phyloP scores from a whole-genome alignment of 2,797 vertebrate genomes.

The Malurus leucopterus region DNA sequence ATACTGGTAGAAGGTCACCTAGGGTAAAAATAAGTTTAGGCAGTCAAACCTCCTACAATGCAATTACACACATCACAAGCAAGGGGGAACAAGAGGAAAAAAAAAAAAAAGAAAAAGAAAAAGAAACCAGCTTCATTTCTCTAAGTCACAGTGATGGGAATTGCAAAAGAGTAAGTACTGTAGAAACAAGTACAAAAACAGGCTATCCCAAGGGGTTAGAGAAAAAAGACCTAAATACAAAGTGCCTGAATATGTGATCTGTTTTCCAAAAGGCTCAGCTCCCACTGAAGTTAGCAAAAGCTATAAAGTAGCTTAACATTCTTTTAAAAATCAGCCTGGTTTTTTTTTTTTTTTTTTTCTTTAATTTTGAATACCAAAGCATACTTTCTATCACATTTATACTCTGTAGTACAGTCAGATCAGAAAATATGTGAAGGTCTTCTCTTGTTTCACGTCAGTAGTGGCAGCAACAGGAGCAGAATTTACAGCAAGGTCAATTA shows the following conservation, averaged over 20 bases:
- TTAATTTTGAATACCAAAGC: background rate
- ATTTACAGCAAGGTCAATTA: background rate
- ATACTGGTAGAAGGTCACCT: slow-evolving; percentile 21
- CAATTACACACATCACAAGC: background rate
- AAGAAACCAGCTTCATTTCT: background rate
- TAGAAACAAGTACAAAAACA: background rate
- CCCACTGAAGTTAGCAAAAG: background rate
- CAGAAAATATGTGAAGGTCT: background rate
- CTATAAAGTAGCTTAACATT: background rate
- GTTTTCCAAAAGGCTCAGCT: background rate
- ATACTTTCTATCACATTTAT: background rate
- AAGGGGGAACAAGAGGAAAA: background rate
- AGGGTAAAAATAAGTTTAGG: slow-evolving; percentile 19
- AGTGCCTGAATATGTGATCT: background rate
- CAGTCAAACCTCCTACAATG: background rate
- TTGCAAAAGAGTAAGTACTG: background rate
- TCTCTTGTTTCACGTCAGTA: background rate
- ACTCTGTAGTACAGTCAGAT: background rate
- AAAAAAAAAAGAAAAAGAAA: too few relatives aligned
- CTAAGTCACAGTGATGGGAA: background rate
- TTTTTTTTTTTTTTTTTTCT: background rate
- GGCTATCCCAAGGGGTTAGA: background rate
- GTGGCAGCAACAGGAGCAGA: background rate
- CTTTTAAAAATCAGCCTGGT: background rate
- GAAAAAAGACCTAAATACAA: background rate